Evolutionary conservation across 2,113 vertebrate genomes (phyloP).

Genomic region (Lagopus leucura): DNA sequence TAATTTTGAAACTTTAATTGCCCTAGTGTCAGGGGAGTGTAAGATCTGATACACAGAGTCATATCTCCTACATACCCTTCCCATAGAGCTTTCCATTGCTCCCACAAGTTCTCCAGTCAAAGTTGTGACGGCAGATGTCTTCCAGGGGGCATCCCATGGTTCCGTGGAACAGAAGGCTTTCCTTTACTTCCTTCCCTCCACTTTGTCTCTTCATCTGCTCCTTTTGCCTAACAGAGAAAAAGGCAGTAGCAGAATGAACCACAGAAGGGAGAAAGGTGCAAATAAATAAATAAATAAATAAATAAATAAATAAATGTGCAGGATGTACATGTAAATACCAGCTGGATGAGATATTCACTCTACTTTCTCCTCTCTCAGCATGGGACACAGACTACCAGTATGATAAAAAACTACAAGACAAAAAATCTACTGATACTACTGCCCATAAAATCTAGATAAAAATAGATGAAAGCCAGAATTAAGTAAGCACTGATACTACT

Average conservation of each 20-base stretch:
- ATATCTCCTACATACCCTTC: conserved; percentile 79
- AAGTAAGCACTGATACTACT: background rate
- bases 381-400: background rate
- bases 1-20: background rate
- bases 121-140: conserved; percentile 85
- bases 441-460: background rate
- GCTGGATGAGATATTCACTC: background rate
- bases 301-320: background rate
- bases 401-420: background rate
- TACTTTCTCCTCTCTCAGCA: background rate
- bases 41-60: background rate
- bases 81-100: conserved; percentile 85
- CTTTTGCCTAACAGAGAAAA: conserved; percentile 84
- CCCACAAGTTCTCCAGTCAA: conserved; percentile 93
- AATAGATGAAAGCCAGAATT: background rate
- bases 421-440: background rate
- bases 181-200: conserved; percentile 67
- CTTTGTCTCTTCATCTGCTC: conserved; percentile 87
- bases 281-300: background rate
- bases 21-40: background rate
- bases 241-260: background rate
- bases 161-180: conserved; percentile 88
- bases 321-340: background rate
- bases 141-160: conserved; percentile 57
- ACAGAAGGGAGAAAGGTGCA: background rate